Evolutionary conservation across 2,888 invertebrate genomes (phyloP).

Genomic region (Cryptus viduatorius): DNA sequence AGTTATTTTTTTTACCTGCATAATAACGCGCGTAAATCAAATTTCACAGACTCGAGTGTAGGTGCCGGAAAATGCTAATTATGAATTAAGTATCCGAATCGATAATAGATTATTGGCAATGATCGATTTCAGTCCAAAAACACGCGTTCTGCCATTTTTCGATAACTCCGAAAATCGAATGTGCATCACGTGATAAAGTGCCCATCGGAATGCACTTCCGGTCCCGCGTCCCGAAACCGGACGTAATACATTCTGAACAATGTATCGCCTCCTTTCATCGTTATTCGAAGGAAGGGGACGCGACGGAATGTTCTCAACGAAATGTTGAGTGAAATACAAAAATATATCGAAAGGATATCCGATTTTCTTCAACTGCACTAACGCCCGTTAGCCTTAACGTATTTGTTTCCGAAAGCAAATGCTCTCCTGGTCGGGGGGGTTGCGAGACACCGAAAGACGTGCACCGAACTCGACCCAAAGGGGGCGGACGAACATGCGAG

Average conservation of each 20-base stretch:
- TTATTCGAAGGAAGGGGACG: neutral
- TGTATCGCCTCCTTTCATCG: slow-evolving; percentile 31
- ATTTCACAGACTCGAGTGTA: no score
- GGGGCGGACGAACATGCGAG: slow-evolving; percentile 64
- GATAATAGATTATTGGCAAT: no score
- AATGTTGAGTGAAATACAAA: slow-evolving; percentile 32
- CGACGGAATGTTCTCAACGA: slow-evolving; percentile 33
- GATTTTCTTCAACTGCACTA: neutral
- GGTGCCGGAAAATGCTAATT: no score
- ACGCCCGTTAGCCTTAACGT: neutral
- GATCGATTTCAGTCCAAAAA: no score
- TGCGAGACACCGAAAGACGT: slow-evolving; percentile 45
- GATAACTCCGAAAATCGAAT: neutral
- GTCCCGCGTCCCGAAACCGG: neutral
- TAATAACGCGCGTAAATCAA: no score
- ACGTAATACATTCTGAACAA: slow-evolving; percentile 42
- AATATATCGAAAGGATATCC: slow-evolving; percentile 25
- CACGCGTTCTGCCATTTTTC: neutral
- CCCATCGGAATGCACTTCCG: slow-evolving; percentile 24
- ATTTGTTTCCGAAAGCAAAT: slow-evolving; percentile 6
- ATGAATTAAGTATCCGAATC: no score
- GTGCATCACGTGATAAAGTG: neutral
- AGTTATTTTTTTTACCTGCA: no score
- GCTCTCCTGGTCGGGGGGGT: neutral
- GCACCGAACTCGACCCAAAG: slow-evolving; percentile 47